A percentile compares a stretch with the other conserved stretches of the same genome.
These are phyloP conservation scores for Tokudaia tokunoshimensis DNA, from an alignment of 2,797 vertebrate genomes.

Conservation along the genomic window DNA sequence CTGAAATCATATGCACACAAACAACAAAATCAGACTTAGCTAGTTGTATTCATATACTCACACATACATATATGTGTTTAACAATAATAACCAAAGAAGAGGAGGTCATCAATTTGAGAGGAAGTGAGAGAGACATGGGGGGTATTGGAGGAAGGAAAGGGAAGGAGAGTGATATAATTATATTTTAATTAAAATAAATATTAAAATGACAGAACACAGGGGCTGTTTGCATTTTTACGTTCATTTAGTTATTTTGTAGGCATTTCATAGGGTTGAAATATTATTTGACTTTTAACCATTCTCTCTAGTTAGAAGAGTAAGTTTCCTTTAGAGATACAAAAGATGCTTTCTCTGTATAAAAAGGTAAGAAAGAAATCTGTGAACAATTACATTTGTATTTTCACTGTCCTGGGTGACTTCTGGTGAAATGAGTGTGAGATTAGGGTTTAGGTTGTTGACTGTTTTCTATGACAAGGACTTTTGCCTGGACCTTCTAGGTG, in stretches of 20 bases:
- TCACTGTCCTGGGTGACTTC: not conserved
- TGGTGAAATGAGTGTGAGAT: conserved; percentile 6
- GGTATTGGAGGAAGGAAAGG: not conserved
- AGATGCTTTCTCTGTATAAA: conserved; percentile 33
- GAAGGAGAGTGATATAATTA: not conserved
- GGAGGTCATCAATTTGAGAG: not conserved
- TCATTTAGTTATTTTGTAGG: conserved; percentile 49
- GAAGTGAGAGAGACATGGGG: not conserved
- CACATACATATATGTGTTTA: not conserved
- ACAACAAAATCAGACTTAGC: not conserved
- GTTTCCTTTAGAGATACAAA: not conserved
- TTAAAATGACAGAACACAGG: not conserved
- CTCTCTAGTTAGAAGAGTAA: conserved; percentile 48
- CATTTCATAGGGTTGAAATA: conserved; percentile 9
- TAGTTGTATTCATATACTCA: not conserved
- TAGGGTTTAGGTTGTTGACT: not conserved
- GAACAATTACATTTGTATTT: conserved; percentile 25
- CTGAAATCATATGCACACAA: not conserved
- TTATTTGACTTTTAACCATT: conserved; percentile 39
- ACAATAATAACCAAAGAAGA: not conserved
- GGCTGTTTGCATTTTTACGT: conserved; percentile 50
- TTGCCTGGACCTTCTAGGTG: conserved; percentile 82
- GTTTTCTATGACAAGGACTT: conserved; percentile 16
- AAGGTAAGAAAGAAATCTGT: conserved; percentile 36
- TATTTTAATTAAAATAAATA: conserved; percentile 8